Conservation (phyloP, 2,888 invertebrate species). For the Sphecodes monilicornis region DNA sequence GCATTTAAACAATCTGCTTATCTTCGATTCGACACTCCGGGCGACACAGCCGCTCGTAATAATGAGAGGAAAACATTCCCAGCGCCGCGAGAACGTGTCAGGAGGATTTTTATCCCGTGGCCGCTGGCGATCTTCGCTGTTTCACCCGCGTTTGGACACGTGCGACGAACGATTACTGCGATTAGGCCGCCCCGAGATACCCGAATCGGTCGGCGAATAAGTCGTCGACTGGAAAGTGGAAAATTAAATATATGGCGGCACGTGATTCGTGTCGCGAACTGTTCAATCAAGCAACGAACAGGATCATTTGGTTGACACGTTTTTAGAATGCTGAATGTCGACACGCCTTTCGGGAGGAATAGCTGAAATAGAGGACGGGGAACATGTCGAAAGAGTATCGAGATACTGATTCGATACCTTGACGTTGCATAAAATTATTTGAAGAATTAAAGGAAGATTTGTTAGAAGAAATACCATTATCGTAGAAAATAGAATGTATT, state of each 20-base stretch:
- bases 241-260: neutral
- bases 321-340: neutral
- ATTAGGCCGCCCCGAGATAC: neutral
- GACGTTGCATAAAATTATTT: too few relatives aligned
- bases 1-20: constrained; percentile 71
- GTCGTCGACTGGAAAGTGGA: neutral
- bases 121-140: constrained; percentile 6
- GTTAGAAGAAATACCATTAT: too few relatives aligned
- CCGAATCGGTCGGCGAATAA: neutral
- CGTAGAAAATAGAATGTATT: too few relatives aligned
- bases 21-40: constrained; percentile 63
- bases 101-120: constrained; percentile 43
- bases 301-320: neutral
- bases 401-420: too few relatives aligned
- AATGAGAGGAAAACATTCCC: constrained; percentile 66
- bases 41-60: constrained; percentile 62
- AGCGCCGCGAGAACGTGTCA: constrained; percentile 37
- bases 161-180: neutral
- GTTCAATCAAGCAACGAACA: neutral
- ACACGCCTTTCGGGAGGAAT: neutral
- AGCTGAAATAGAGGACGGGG: neutral
- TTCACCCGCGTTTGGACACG: neutral
- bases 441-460: too few relatives aligned
- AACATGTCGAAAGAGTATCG: neutral
- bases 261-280: neutral